phyloP scores from a whole-genome alignment of 2,888 invertebrate genomes.

The Philopedon plagiatum region DNA sequence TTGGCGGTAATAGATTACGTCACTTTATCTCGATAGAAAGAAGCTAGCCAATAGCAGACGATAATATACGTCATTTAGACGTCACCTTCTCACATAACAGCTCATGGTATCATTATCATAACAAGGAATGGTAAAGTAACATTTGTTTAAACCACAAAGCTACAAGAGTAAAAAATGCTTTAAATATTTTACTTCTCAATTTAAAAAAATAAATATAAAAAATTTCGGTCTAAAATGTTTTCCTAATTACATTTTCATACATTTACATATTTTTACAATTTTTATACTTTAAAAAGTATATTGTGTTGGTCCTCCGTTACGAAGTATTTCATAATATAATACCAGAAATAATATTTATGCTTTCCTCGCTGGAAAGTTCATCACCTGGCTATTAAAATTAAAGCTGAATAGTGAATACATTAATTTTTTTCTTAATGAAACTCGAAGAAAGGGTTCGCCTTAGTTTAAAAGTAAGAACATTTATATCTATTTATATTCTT shows the following conservation, averaged over 20 bases:
- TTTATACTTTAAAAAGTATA: constrained; percentile 19
- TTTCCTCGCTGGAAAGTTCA: not conserved
- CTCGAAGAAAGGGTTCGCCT: too few relatives aligned
- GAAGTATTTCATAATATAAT: not conserved
- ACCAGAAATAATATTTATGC: constrained; percentile 5
- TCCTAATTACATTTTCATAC: constrained; percentile 32
- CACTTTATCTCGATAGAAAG: too few relatives aligned
- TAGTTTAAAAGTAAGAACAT: too few relatives aligned
- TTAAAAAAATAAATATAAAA: constrained; percentile 2
- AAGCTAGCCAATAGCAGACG: too few relatives aligned
- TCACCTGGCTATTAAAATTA: not conserved
- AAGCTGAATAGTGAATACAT: not conserved
- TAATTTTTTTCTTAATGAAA: not conserved
- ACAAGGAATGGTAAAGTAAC: too few relatives aligned
- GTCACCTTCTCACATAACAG: too few relatives aligned
- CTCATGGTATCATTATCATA: too few relatives aligned
- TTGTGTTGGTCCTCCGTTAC: not conserved
- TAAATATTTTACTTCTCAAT: not conserved
- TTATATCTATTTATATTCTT: too few relatives aligned
- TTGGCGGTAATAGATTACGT: too few relatives aligned
- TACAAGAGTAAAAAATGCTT: not conserved
- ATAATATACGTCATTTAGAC: too few relatives aligned
- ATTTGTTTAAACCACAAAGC: too few relatives aligned
- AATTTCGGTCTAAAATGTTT: constrained; percentile 21
- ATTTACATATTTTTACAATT: constrained; percentile 33